Base-by-base conservation (phyloP, 2,797 vertebrate genomes). In the Rousettus madagascariensis region DNA sequence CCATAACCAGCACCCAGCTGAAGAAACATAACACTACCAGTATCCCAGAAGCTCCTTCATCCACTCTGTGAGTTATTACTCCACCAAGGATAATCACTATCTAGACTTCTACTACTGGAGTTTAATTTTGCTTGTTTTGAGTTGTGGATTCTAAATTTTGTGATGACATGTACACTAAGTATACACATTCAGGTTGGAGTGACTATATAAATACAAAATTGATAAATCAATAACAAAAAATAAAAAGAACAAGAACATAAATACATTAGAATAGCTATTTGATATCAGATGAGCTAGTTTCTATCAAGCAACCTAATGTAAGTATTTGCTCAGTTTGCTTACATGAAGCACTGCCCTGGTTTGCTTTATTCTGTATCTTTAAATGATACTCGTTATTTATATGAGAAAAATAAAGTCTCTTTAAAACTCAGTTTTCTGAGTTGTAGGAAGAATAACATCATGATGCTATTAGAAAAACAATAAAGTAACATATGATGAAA, bases 381-480 rank as follows among this genome's bases (percentile, higher is more conserved):
- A 22, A 68, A 59, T 86, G 61, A 53, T 68, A 5, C 13, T 59
- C n/a, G 61, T 33, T 83, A 71, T 10, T 89, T 79, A 66, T 74
- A 85, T 41, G 36, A 85, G 46, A 43, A 66, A 89, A 49, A 65
- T 3, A 33, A 6, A 63, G 33, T 22, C 17, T 74, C n/a, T 85
- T 66, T 68, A 36, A 30, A 19, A 74, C 10, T 43, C 63, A 74
- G 36, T 59, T 85, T 89, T 3, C 61, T 94, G 17, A 55, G n/a
- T 22, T 92, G 12, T 61, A 79, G 43, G 12, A 68, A n/a, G 20
- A 74, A 84, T 38, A 92, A 53, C 49, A 51, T 33, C 41, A 89
- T 43, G 30, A 61, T 79, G 65, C 20, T 82, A 49, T 69, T 63
- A 75, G 43, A 82, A 90, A 96, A 92, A 65, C 53, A 94, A 57